Evolutionary conservation across 2,113 vertebrate species (phyloP).

Genomic region (Suricata suricatta): DNA sequence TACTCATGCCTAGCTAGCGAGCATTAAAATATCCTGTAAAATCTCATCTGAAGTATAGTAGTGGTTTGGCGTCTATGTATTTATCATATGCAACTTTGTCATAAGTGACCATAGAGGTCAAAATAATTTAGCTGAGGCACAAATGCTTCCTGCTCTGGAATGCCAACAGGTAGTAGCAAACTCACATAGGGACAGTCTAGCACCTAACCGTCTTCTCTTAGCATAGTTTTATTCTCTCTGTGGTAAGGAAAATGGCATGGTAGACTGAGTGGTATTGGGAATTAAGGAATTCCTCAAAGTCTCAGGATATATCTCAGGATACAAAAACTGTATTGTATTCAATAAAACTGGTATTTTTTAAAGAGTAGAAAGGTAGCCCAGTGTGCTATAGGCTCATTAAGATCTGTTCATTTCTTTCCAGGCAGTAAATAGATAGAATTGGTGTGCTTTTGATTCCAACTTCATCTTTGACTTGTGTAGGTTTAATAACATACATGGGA

Average conservation of each 20-base stretch:
- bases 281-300: neutral
- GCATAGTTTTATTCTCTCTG: neutral
- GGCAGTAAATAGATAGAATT: neutral
- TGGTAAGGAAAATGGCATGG: neutral
- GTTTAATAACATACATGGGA: neutral
- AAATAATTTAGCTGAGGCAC: neutral
- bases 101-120: neutral
- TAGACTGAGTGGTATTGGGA: neutral
- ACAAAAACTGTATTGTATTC: neutral
- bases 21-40: neutral
- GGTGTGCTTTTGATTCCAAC: neutral
- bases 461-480: neutral
- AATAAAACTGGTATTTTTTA: neutral
- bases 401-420: neutral
- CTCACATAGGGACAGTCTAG: neutral
- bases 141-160: neutral
- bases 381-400: neutral
- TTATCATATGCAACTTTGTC: neutral
- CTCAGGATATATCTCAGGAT: neutral
- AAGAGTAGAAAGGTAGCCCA: neutral
- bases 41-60: neutral
- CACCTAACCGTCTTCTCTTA: neutral
- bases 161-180: neutral
- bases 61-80: neutral
- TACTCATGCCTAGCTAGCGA: neutral